These are phyloP conservation scores for Coluber constrictor DNA, from an alignment of 2,797 vertebrate species.

Conservation along the genomic window DNA sequence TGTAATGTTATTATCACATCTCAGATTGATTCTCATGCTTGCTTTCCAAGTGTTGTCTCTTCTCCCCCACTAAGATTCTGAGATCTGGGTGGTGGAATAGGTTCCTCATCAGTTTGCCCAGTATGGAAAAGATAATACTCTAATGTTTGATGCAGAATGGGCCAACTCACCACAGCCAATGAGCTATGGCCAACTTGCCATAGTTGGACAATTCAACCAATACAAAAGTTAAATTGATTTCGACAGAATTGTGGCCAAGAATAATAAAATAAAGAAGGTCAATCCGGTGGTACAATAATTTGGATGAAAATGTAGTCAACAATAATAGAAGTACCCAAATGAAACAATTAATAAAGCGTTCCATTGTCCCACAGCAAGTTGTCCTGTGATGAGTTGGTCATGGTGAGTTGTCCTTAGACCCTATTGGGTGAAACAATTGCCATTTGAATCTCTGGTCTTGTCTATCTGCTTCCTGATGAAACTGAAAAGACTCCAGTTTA, in stretches of 20 bases:
- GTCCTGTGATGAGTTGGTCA: neutral
- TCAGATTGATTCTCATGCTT: neutral
- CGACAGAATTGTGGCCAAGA: accelerated
- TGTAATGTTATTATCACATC: neutral
- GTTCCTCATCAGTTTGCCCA: neutral
- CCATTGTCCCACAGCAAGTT: neutral
- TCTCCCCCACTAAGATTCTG: neutral
- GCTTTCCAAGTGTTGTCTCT: too few relatives aligned
- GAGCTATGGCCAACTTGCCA: neutral
- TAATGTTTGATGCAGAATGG: neutral
- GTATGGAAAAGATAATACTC: neutral
- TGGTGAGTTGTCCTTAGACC: neutral
- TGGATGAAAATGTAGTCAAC: neutral
- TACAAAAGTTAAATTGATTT: neutral
- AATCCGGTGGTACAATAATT: neutral
- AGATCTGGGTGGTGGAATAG: neutral
- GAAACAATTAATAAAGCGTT: neutral
- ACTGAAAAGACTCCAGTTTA: neutral
- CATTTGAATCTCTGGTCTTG: neutral
- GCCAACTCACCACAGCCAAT: neutral
- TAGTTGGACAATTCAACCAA: neutral
- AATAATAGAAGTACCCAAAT: neutral
- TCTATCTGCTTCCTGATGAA: neutral
- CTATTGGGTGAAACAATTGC: neutral
- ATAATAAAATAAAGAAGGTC: neutral